Conservation (phyloP, 2,113 vertebrate genomes). For the Mugil cephalus region DNA sequence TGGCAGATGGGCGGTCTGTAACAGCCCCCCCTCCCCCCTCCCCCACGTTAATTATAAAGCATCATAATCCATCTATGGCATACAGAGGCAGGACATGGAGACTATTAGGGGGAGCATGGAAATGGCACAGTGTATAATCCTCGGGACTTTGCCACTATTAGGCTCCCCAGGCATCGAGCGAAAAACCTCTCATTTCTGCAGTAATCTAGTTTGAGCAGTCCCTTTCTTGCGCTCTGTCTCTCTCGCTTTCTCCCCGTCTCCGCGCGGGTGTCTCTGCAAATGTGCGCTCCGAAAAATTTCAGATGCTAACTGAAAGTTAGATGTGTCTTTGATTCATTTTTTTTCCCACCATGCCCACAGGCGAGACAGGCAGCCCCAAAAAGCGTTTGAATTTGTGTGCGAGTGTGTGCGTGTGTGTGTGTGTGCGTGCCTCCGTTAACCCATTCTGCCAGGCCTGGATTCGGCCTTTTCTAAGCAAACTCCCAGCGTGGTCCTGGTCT, state of each 20-base stretch:
- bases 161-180: conserved; percentile 62
- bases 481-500: conserved; percentile 75
- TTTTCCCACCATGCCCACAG: conserved; percentile 70
- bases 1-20: conserved; percentile 80
- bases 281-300: conserved; percentile 58
- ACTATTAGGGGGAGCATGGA: conserved; percentile 78
- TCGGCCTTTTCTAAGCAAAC: conserved; percentile 83
- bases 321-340: conserved; percentile 55
- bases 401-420: conserved; percentile 40
- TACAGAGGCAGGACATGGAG: conserved; percentile 81
- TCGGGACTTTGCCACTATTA: conserved; percentile 75
- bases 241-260: background rate
- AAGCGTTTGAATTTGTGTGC: conserved; percentile 40
- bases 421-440: conserved; percentile 75
- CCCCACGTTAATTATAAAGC: conserved; percentile 82
- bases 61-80: conserved; percentile 82
- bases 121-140: conserved; percentile 77
- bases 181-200: conserved; percentile 70
- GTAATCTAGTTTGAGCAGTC: conserved; percentile 73
- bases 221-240: conserved; percentile 39
- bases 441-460: conserved; percentile 78
- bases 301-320: conserved; percentile 70
- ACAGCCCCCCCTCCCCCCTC: conserved; percentile 51
- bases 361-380: conserved; percentile 66
- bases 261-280: conserved; percentile 22